Evolutionary conservation across 2,888 invertebrate genomes (phyloP).

Genomic region (Fissipunctia ypsillon): DNA sequence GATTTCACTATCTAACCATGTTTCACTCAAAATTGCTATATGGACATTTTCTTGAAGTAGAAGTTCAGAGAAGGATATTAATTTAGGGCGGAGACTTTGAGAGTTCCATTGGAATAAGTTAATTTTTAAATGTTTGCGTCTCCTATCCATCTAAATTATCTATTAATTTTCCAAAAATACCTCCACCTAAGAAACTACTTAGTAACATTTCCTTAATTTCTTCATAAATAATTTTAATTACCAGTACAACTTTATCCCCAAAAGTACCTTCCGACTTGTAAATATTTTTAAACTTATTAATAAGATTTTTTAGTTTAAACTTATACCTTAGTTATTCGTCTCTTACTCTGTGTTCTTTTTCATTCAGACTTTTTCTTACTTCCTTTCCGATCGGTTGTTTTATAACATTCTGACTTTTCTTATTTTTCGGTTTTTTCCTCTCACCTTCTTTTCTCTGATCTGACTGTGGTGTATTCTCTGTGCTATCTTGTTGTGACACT

Average conservation of each 20-base stretch:
- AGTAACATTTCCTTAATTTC: background rate
- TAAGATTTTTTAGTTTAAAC: background rate
- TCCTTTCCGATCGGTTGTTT: background rate
- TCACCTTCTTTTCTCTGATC: background rate
- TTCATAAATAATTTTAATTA: too few species aligned
- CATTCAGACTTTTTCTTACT: background rate
- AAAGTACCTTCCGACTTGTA: background rate
- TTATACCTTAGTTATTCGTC: background rate
- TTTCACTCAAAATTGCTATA: too few species aligned
- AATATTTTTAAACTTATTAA: slow-evolving; percentile 1
- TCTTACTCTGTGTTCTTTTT: background rate
- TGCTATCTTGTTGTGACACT: too few species aligned
- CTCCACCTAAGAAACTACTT: background rate
- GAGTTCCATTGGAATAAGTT: too few species aligned
- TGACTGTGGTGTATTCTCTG: background rate
- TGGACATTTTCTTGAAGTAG: too few species aligned
- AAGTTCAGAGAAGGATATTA: too few species aligned
- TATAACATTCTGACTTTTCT: background rate
- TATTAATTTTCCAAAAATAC: background rate
- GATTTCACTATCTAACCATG: too few species aligned
- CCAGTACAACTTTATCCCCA: too few species aligned
- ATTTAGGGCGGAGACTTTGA: too few species aligned
- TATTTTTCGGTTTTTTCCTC: background rate
- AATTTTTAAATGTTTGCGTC: too few species aligned
- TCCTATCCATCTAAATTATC: too few species aligned